Evolutionary conservation across 2,113 vertebrate genomes (phyloP), one percentile per base, ranked within the genome.

Genomic region (Xenus cinereus): DNA sequence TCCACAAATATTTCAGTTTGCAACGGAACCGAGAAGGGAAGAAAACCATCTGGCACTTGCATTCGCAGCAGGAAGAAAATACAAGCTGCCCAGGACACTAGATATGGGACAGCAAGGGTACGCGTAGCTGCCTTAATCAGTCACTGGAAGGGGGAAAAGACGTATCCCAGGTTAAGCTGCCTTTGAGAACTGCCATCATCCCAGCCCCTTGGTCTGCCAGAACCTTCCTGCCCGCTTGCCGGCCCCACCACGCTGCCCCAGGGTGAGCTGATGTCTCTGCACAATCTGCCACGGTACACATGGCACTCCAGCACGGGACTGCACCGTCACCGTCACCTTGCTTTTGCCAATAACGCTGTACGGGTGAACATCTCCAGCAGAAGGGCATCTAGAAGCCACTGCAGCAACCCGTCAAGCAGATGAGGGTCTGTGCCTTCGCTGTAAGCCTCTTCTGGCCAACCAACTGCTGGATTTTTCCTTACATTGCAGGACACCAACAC

Each of bases 211-310:
- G 19, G 24, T 30, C 43, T 64, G 74, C 74, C 73, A 39, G 53
- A 64, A 39, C 69, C 43, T 72, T 75, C 84, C 74, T 26, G 39
- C 57, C 39, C 0, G 0, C 48, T 7, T 0, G 1, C 26, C 26
- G 12, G 67, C 24, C 66, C 75, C 50, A 32, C 33, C 2, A 2
- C 28, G 9, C 16, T 4, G 4, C 48, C 4, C 0, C 22, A 17
- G 64, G 51, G 35, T 10, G 73, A 5, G 22, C 64, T n/a, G 41
- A 43, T 4, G 10, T 4, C 79, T 26, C 43, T 5, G 32, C 32
- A 3, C 2, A 12, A 35, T 8, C 54, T 59, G 73, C 45, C 62
- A 21, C 2, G 30, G 35, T 5, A 15, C 35, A 2, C 19, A 7
- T 4, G 9, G 41, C 54, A 8, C 81, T 24, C 10, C 51, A 37